These are phyloP conservation scores for Cremastinae sp. DNA, from an alignment of 2,888 invertebrate species.

Conservation along the genomic window DNA sequence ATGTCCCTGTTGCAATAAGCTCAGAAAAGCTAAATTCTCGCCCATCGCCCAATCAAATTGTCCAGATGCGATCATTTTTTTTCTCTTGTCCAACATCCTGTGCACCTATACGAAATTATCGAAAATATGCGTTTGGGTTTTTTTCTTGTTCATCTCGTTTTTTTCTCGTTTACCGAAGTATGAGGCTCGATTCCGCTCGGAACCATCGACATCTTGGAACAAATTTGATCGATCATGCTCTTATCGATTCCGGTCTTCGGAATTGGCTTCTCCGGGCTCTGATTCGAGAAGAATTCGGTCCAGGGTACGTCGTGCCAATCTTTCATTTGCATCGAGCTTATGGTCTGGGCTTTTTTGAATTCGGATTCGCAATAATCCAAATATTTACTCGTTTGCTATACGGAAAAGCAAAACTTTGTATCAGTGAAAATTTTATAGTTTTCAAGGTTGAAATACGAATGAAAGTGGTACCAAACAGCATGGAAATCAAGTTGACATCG, in stretches of 20 bases:
- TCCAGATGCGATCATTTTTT: conserved; percentile 83
- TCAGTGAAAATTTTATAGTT: too few relatives aligned
- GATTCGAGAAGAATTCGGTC: conserved; percentile 85
- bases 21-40: conserved; percentile 89
- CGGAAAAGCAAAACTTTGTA: too few relatives aligned
- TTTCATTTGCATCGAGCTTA: conserved; percentile 86
- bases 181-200: conserved; percentile 87
- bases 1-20: conserved; percentile 87
- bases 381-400: conserved; percentile 69
- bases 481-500: too few relatives aligned
- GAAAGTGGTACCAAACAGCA: too few relatives aligned
- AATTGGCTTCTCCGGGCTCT: conserved; percentile 83
- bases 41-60: conserved; percentile 91
- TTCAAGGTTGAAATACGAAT: too few relatives aligned
- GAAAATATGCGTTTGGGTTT: not conserved
- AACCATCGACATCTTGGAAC: conserved; percentile 84
- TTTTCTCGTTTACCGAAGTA: conserved; percentile 79
- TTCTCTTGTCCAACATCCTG: conserved; percentile 81
- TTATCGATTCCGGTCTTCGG: conserved; percentile 86
- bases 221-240: conserved; percentile 85
- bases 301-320: conserved; percentile 85
- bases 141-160: not conserved
- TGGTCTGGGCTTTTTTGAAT: conserved; percentile 85
- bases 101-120: conserved; percentile 65
- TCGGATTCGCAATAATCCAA: conserved; percentile 82